Percentiles rank a stretch among this genome's conserved stretches.
Conservation (phyloP, 2,113 vertebrate genomes). For the Melanerpes formicivorus region DNA sequence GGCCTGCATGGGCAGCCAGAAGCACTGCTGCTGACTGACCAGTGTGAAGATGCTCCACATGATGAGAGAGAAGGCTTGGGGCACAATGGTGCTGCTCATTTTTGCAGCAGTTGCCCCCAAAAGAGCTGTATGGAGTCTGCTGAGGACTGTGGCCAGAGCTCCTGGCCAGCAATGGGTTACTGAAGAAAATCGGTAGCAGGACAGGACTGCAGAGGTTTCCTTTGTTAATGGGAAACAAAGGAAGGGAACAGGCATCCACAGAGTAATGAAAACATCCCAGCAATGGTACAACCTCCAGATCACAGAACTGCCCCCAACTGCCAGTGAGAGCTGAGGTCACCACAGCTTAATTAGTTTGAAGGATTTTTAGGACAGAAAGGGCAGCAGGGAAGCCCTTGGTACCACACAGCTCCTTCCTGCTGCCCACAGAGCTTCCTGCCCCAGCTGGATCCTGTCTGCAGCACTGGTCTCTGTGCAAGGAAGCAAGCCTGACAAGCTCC, state of each 20-base stretch:
- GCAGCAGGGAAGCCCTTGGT: not conserved
- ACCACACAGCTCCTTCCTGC: not conserved
- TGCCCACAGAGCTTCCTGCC: not conserved
- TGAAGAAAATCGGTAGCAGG: conserved; percentile 77
- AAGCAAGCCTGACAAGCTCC: not conserved
- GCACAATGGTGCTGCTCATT: not conserved
- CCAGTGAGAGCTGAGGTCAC: not conserved
- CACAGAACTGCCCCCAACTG: not conserved
- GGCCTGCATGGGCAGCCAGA: conserved; percentile 26
- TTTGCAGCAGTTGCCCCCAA: conserved; percentile 42
- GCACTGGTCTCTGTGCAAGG: no score
- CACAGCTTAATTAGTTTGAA: not conserved
- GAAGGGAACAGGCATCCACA: not conserved
- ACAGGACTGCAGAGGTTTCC: conserved; percentile 74
- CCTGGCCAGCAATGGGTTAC: conserved; percentile 71
- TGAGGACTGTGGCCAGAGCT: conserved; percentile 42
- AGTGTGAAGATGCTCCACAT: not conserved
- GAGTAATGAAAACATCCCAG: conserved; percentile 20
- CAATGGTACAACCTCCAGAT: not conserved
- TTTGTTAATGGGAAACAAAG: conserved; percentile 64
- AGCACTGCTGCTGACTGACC: not conserved
- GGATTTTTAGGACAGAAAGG: not conserved
- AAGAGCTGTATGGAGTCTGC: conserved; percentile 35
- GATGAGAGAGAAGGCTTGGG: not conserved
- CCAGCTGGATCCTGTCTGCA: not conserved